Evolutionary conservation across 2,888 invertebrate genomes (phyloP).

Genomic region (Polymixis lichenea): DNA sequence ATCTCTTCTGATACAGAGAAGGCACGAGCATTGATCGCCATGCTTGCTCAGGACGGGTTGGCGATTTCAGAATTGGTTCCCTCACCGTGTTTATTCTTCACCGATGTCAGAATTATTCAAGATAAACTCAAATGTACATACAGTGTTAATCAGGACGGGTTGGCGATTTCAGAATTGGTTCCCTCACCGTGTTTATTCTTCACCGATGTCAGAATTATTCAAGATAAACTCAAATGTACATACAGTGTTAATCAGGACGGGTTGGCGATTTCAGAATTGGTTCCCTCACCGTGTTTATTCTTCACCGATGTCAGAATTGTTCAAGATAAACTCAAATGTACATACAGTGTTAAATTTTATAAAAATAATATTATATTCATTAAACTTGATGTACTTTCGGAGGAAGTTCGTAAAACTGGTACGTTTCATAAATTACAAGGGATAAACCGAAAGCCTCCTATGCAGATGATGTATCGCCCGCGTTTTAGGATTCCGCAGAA

Average conservation of each 20-base stretch:
- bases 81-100: background rate
- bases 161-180: background rate
- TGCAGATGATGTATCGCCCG: constrained; percentile 57
- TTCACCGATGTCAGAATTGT: background rate
- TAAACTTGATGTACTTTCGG: constrained; percentile 35
- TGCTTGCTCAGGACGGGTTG: background rate
- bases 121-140: background rate
- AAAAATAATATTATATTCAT: constrained; percentile 32
- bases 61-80: background rate
- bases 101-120: background rate
- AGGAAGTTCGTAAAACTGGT: constrained; percentile 53
- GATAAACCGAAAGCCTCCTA: constrained; percentile 51
- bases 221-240: background rate
- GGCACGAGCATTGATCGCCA: background rate
- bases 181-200: background rate
- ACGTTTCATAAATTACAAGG: constrained; percentile 59
- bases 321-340: background rate
- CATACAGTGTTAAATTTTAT: background rate
- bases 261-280: background rate
- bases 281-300: background rate
- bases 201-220: background rate
- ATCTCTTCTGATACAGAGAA: background rate
- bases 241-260: background rate
- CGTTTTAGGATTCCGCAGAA: constrained; percentile 44
- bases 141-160: background rate